These are phyloP conservation scores for Coccyzus lansbergi DNA, from an alignment of 2,797 vertebrate genomes.

Conservation along the genomic window DNA sequence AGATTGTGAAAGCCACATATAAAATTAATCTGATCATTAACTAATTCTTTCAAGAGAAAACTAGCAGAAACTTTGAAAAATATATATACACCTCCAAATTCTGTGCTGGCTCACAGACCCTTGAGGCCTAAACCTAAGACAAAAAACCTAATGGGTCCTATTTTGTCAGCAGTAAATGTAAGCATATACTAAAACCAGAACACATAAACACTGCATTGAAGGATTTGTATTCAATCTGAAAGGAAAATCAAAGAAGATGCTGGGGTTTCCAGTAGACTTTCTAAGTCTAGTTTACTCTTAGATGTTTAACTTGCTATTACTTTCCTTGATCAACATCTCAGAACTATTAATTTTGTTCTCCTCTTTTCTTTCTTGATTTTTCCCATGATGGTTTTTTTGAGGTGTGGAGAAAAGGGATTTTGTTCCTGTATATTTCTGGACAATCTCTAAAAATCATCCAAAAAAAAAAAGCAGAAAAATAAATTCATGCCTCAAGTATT, in stretches of 20 bases:
- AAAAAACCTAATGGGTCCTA: background rate
- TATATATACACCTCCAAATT: background rate
- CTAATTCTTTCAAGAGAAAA: background rate
- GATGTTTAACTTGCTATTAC: background rate
- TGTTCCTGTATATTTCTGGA: background rate
- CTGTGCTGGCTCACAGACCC: background rate
- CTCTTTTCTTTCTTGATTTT: background rate
- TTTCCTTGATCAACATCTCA: background rate
- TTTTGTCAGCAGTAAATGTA: background rate
- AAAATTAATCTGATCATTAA: background rate
- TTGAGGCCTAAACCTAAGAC: background rate
- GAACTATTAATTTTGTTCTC: background rate
- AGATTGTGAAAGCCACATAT: background rate
- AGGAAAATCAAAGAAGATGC: background rate
- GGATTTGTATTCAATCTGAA: background rate
- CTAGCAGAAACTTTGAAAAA: background rate
- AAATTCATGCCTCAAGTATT: background rate
- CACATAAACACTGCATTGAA: background rate
- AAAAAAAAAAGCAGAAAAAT: background rate
- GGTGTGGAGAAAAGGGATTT: fast-evolving
- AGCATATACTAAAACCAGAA: background rate
- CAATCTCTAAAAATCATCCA: background rate
- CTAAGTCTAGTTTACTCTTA: background rate
- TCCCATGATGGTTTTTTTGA: background rate
- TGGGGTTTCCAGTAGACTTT: background rate